A percentile compares a stretch with the other conserved stretches of the same genome.
phyloP scores from a whole-genome alignment of 2,888 invertebrate genomes.

The Ommatoiulus sabulosus region DNA sequence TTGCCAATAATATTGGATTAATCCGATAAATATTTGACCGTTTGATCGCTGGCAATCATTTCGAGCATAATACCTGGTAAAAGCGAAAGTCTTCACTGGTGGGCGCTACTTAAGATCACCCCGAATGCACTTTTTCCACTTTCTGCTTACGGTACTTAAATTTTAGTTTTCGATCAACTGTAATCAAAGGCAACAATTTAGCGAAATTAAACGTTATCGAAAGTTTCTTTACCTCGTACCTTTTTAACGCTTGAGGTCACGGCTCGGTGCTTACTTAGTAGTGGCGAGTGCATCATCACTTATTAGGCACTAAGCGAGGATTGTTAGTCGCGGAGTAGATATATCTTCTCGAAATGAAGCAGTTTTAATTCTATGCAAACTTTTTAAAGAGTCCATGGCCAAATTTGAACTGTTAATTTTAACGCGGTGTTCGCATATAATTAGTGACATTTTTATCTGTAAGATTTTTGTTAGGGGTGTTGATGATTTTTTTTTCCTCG shows the following conservation, averaged over 20 bases:
- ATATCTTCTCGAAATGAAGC: not conserved
- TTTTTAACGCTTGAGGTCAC: not conserved
- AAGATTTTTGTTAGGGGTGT: slow-evolving; percentile 15
- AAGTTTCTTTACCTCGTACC: not conserved
- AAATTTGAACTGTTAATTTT: not conserved
- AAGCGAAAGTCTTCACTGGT: too few relatives aligned
- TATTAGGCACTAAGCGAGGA: not conserved
- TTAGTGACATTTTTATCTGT: not conserved
- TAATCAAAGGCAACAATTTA: not conserved
- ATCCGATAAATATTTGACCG: too few relatives aligned
- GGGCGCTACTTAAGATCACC: not conserved
- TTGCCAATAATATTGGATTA: too few relatives aligned
- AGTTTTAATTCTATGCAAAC: not conserved
- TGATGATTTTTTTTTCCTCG: not conserved
- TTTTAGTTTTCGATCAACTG: not conserved
- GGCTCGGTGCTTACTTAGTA: not conserved
- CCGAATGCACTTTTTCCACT: not conserved
- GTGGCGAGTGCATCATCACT: not conserved
- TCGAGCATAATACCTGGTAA: too few relatives aligned
- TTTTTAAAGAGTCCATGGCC: not conserved
- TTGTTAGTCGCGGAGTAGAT: not conserved
- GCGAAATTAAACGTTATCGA: not conserved
- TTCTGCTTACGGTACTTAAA: not conserved
- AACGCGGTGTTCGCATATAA: too few relatives aligned
- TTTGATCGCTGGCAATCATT: too few relatives aligned